phyloP scores from a whole-genome alignment of 2,113 vertebrate genomes.

The Lagopus muta region DNA sequence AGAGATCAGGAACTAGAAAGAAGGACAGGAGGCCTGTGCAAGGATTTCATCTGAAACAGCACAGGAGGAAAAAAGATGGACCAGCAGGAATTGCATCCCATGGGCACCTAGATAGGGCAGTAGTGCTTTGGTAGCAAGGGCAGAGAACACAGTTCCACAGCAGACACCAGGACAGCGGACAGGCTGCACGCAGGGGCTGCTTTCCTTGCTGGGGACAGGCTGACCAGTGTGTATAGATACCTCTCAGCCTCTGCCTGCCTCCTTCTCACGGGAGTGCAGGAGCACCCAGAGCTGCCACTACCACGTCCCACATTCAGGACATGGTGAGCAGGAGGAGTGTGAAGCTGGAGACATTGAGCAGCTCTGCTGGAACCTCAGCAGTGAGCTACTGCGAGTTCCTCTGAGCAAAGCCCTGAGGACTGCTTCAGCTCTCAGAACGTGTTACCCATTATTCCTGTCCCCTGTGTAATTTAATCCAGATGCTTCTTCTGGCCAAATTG shows the following conservation, averaged over 20 bases:
- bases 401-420: not conserved
- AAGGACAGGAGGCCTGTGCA: not conserved
- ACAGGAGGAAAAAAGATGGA: not conserved
- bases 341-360: not conserved
- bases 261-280: not conserved
- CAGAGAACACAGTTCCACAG: not conserved
- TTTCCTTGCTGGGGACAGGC: not conserved
- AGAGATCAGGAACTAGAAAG: not conserved
- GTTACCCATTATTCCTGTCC: slow-evolving; percentile 73
- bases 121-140: not conserved
- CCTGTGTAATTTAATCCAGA: slow-evolving; percentile 72
- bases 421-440: slow-evolving; percentile 65
- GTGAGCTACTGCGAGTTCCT: not conserved
- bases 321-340: no score
- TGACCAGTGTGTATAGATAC: not conserved
- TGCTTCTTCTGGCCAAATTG: slow-evolving; percentile 58
- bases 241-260: not conserved
- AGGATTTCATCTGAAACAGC: not conserved
- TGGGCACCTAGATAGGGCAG: not conserved
- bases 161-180: not conserved
- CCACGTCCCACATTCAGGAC: not conserved
- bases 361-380: not conserved
- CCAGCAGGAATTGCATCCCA: not conserved
- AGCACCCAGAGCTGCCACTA: not conserved
- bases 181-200: not conserved